phyloP scores from a whole-genome alignment of 2,888 invertebrate genomes.

The Amorpha juglandis region DNA sequence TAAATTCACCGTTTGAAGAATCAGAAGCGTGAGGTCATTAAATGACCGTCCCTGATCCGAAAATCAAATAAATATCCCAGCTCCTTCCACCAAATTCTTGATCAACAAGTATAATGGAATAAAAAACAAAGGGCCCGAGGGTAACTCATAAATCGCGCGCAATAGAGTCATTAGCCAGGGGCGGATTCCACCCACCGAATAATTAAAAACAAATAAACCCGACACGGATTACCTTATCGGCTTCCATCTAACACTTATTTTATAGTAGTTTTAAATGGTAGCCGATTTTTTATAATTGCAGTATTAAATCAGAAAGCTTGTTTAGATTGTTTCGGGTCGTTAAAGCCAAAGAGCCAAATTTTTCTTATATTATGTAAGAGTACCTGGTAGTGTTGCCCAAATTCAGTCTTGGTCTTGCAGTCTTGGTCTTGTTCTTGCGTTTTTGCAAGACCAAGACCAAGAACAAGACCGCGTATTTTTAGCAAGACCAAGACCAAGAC shows the following conservation, averaged over 20 bases:
- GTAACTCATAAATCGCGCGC: conserved; percentile 73
- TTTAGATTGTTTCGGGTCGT: conserved; percentile 1
- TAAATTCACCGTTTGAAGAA: neutral
- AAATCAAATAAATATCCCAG: neutral
- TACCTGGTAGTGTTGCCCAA: too few relatives aligned
- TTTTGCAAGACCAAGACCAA: too few relatives aligned
- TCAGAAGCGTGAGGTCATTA: neutral
- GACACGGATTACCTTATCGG: conserved; percentile 80
- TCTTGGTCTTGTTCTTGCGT: too few relatives aligned
- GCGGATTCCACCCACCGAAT: conserved; percentile 74
- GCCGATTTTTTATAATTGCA: neutral
- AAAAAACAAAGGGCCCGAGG: conserved; percentile 69
- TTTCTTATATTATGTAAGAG: neutral
- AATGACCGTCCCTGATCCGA: neutral
- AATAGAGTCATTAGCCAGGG: conserved; percentile 82
- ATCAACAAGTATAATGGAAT: conserved; percentile 62
- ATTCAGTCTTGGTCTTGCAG: too few relatives aligned
- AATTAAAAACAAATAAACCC: conserved; percentile 83
- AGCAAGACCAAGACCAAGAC: too few relatives aligned
- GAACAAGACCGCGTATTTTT: too few relatives aligned
- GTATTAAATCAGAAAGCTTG: neutral
- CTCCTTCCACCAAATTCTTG: conserved; percentile 45
- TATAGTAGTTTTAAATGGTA: conserved; percentile 13
- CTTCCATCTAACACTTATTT: conserved; percentile 64
- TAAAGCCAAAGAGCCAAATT: neutral